Evolutionary conservation across 2,113 vertebrate species (phyloP).

Genomic region (Dicaeum eximium): DNA sequence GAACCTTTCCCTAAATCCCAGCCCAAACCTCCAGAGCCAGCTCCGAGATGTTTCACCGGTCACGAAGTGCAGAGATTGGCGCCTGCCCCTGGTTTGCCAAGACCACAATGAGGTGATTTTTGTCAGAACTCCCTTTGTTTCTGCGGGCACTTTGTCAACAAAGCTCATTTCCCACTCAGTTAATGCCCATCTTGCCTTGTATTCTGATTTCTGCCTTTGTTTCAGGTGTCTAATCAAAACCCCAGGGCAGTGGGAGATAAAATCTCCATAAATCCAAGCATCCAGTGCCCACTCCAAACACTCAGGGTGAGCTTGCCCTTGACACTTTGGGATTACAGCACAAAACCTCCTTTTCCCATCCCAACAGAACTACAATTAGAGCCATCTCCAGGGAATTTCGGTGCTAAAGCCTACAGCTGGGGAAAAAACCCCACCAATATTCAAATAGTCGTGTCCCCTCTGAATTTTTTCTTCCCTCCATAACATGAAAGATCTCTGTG

Average conservation of each 20-base stretch:
- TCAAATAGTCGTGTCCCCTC: neutral
- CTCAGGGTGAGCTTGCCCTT: neutral
- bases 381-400: neutral
- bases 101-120: neutral
- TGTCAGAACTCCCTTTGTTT: neutral
- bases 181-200: neutral
- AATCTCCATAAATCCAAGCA: neutral
- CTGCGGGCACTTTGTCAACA: neutral
- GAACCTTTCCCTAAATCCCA: neutral
- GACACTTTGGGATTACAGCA: neutral
- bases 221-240: neutral
- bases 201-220: neutral
- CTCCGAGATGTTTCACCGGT: accelerated
- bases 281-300: neutral
- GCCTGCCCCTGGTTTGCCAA: neutral
- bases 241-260: neutral
- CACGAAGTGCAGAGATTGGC: accelerated
- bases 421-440: neutral
- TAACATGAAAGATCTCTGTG: neutral
- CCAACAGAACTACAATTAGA: neutral
- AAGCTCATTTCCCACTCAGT: neutral
- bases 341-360: neutral
- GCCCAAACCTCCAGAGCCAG: too few relatives aligned
- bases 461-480: neutral
- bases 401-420: neutral